Conservation (phyloP, 2,797 vertebrate genomes). For the Prunella strophiata region DNA sequence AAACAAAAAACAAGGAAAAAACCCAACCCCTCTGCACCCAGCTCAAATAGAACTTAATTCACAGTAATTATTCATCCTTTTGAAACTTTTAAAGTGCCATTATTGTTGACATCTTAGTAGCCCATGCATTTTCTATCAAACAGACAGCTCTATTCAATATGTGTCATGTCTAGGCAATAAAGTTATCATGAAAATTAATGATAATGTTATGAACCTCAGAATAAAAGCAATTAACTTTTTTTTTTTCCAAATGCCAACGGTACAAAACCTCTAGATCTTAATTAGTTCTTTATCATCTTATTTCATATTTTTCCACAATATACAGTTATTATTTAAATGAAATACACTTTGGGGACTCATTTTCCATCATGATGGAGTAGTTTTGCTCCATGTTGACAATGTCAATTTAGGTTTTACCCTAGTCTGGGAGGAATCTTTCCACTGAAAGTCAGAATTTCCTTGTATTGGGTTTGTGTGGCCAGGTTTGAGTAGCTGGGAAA, state of each 20-base stretch:
- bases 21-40: accelerated
- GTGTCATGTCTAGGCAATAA: neutral
- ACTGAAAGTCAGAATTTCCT: neutral
- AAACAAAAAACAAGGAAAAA: neutral
- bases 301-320: slow-evolving; percentile 3
- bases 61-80: neutral
- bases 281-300: slow-evolving; percentile 2
- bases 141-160: neutral
- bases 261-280: slow-evolving; percentile 20
- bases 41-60: neutral
- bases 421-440: neutral
- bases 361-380: neutral
- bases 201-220: neutral
- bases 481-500: neutral
- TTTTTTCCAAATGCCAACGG: neutral
- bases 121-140: neutral
- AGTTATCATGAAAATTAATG: slow-evolving; percentile 24
- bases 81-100: neutral
- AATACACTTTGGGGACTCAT: neutral
- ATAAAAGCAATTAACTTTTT: slow-evolving; percentile 48
- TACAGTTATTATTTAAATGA: neutral
- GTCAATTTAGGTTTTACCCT: neutral
- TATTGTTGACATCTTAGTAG: slow-evolving; percentile 6
- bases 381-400: neutral
- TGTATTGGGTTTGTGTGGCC: neutral